Base-by-base conservation (phyloP, 2,888 invertebrate species). In the Priocnemis perturbator region DNA sequence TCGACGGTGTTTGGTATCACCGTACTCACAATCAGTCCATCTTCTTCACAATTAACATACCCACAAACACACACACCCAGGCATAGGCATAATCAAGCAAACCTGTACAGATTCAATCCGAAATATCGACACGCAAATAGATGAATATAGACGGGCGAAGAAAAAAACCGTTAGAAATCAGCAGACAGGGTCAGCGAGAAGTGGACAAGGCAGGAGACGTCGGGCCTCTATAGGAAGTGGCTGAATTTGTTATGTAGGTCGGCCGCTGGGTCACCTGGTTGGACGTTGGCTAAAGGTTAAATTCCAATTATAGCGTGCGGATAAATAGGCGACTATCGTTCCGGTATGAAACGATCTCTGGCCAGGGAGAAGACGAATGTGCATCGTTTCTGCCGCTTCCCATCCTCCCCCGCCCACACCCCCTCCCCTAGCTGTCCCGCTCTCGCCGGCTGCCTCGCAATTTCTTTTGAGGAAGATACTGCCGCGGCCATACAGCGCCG, bases 261-360 rank as follows among this genome's bases (percentile, higher is more conserved):
- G 69, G 44, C 61, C 64, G 69, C 76, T 77, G 72, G 83, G 81
- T 82, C 79, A 77, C 76, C 69, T 69, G 66, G 69, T 82, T 77
- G 77, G 78, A 74, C 74, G 63, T 62, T 70, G 73, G 68, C 73
- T 73, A 81, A 85, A 86, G 83, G 85, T 85, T 85, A 82, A 78
- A 84, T 74, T 84, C 81, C 85, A 86, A 85, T 86, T 85, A 84
- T 85, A 85, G 82, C 79, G 57, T 59, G 74, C 67, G 67, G 70
- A 76, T 75, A 79, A 83, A 81, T 81, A 81, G 79, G 70, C 73
- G 67, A 62, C 66, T 69, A 69, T 71, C 59, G 52, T 62, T 26
- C 55, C 52, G 26, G 20, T 62, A 60, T 47, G 67, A 74, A 69
- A 71, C 47, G 60, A 59, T 62, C 21, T 45, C 56, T 55, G n/a